These are phyloP conservation scores for Potamilus streckersoni DNA, from an alignment of 1,140 invertebrate genomes.

Conservation along the genomic window DNA sequence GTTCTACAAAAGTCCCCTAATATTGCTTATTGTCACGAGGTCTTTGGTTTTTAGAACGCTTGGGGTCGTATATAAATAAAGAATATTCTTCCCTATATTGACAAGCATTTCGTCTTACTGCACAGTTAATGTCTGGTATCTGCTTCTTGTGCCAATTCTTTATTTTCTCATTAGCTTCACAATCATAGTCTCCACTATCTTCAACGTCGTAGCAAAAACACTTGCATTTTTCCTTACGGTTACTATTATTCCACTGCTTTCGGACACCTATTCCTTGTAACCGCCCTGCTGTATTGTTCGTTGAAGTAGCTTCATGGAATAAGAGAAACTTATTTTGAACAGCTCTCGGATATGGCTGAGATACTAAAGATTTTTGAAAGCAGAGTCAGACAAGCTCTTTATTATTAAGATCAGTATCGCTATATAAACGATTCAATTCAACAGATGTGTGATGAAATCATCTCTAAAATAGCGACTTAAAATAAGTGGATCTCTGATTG, in stretches of 20 bases:
- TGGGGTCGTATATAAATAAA: neutral
- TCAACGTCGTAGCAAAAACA: conserved; percentile 9
- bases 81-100: neutral
- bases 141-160: neutral
- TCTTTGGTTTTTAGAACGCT: neutral
- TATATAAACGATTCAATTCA: conserved; percentile 2
- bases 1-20: conserved; percentile 4
- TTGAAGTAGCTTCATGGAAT: conserved; percentile 1
- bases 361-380: neutral
- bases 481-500: neutral
- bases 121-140: neutral
- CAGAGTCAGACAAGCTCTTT: neutral
- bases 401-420: neutral
- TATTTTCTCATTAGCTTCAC: neutral
- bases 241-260: conserved; percentile 15
- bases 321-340: conserved; percentile 14
- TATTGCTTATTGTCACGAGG: neutral
- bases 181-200: conserved; percentile 7
- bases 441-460: neutral
- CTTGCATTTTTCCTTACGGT: conserved; percentile 4
- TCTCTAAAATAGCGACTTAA: neutral
- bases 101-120: neutral
- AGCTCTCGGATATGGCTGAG: conserved; percentile 8
- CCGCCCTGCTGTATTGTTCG: conserved; percentile 20
- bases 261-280: conserved; percentile 18